These are phyloP conservation scores for Neomorphus geoffroyi DNA, from an alignment of 2,797 vertebrate species.

Conservation along the genomic window DNA sequence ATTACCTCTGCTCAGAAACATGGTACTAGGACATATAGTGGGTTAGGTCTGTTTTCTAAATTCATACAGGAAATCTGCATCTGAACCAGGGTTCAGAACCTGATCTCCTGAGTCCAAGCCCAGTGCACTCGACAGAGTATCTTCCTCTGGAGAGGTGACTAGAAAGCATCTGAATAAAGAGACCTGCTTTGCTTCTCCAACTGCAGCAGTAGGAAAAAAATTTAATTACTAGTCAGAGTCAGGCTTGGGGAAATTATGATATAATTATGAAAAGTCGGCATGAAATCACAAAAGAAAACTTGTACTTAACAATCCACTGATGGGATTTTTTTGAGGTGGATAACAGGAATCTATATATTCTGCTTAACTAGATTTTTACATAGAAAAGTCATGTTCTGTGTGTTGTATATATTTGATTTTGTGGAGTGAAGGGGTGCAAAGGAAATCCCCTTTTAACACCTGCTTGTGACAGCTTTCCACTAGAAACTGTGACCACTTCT, in stretches of 20 bases:
- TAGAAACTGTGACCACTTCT: conserved; percentile 5
- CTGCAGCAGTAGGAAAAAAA: conserved; percentile 5
- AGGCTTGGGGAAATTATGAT: conserved; percentile 38
- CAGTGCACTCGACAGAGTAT: background rate
- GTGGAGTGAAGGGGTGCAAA: background rate
- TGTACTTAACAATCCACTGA: conserved; percentile 10
- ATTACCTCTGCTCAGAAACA: background rate
- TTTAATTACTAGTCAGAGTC: background rate
- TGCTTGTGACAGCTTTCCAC: conserved; percentile 8
- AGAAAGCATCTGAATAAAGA: conserved; percentile 17
- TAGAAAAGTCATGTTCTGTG: conserved; percentile 9
- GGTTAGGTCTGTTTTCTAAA: background rate
- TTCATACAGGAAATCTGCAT: background rate
- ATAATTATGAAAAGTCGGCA: conserved; percentile 60
- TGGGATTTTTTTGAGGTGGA: conserved; percentile 8
- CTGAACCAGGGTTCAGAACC: background rate
- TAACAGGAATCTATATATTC: conserved; percentile 24
- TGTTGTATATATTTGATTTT: background rate
- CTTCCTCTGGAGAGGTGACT: background rate
- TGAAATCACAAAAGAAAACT: conserved; percentile 33
- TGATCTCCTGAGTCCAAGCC: background rate
- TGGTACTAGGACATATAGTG: background rate
- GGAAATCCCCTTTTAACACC: conserved; percentile 33
- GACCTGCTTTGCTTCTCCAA: background rate
- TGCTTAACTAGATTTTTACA: conserved; percentile 31